These are phyloP conservation scores for Chaetodon trifasciatus DNA, from an alignment of 2,797 vertebrate species.

Conservation along the genomic window DNA sequence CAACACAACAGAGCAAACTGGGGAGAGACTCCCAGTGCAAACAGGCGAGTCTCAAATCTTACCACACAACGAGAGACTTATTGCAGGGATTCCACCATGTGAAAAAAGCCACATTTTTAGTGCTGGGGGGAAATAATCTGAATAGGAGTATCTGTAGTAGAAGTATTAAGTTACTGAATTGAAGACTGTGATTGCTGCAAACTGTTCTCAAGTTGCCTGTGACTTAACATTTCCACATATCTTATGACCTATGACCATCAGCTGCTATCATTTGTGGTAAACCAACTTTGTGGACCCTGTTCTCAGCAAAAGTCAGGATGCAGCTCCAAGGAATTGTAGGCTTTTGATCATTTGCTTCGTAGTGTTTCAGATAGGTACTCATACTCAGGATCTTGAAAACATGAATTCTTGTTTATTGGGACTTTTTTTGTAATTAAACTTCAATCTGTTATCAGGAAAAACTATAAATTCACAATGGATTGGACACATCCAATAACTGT, in stretches of 20 bases:
- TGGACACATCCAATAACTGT: conserved; percentile 14
- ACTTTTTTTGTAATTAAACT: neutral
- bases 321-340: neutral
- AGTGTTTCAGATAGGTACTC: neutral
- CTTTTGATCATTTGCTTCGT: conserved; percentile 1
- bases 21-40: conserved; percentile 37
- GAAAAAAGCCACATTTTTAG: conserved; percentile 23
- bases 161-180: conserved; percentile 4
- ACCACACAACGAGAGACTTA: conserved; percentile 49
- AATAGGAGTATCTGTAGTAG: neutral
- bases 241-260: conserved; percentile 29
- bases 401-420: neutral
- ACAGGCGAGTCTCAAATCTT: conserved; percentile 29
- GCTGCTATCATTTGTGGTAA: conserved; percentile 28
- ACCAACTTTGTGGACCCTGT: neutral
- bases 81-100: conserved; percentile 31
- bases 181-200: conserved; percentile 4
- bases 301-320: neutral
- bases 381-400: conserved; percentile 11
- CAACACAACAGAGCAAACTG: conserved; percentile 55
- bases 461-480: neutral
- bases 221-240: conserved; percentile 19
- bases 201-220: conserved; percentile 20
- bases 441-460: neutral
- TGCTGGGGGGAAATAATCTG: neutral